These are phyloP conservation scores for Desmodus rotundus DNA, from an alignment of 2,113 vertebrate species.

Conservation along the genomic window DNA sequence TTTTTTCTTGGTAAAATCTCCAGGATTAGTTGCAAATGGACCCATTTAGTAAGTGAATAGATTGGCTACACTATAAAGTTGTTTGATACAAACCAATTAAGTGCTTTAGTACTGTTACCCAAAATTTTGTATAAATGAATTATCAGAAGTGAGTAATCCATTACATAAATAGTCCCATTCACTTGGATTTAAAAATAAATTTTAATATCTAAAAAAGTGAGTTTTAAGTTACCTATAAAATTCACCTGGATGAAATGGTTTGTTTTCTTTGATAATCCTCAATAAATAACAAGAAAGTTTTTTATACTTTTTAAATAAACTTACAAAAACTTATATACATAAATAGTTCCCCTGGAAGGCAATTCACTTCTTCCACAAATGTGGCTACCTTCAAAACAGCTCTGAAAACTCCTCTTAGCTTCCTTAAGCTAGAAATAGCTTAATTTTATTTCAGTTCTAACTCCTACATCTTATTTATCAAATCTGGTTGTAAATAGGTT, in stretches of 20 bases:
- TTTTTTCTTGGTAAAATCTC: constrained; percentile 32
- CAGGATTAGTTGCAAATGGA: not conserved
- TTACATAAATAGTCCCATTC: not conserved
- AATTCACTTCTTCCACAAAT: not conserved
- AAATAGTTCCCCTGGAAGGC: not conserved
- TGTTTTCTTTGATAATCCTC: not conserved
- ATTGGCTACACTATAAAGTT: not conserved
- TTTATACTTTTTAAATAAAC: not conserved
- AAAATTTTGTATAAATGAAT: constrained; percentile 19
- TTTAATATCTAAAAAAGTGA: not conserved
- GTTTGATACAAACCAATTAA: not conserved
- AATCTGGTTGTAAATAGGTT: not conserved
- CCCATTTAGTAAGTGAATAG: not conserved
- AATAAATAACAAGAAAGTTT: not conserved
- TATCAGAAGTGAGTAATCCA: not conserved
- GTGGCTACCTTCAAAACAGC: not conserved
- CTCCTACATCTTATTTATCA: not conserved
- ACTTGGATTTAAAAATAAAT: not conserved
- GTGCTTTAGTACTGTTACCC: not conserved
- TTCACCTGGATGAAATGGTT: not conserved
- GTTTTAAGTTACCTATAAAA: not conserved
- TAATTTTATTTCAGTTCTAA: not conserved
- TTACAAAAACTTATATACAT: not conserved
- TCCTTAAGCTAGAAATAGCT: not conserved
- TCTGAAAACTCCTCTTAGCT: not conserved